Conservation (phyloP, 53 echinoderm and acorn worm species). For the Pentamera pediparva region DNA sequence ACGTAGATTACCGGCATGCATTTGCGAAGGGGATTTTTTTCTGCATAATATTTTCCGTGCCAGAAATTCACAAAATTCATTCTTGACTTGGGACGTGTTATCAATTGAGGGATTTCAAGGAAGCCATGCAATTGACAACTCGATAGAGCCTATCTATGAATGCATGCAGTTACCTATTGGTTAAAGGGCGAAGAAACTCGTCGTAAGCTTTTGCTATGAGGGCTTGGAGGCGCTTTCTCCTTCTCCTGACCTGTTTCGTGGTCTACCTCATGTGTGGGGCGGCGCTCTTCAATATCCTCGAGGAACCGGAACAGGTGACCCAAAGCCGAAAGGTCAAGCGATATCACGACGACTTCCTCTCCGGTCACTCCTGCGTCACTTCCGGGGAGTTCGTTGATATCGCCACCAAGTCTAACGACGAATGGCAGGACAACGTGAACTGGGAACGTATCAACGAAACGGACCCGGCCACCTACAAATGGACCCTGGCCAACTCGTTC, state of each 20-base stretch:
- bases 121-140: no score
- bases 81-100: no score
- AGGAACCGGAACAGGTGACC: neutral
- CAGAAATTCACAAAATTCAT: no score
- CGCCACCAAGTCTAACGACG: neutral
- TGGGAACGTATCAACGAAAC: neutral
- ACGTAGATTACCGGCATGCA: no score
- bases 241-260: constrained; percentile 14
- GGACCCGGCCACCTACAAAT: neutral
- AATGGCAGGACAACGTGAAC: constrained; percentile 5
- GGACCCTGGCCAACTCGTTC: constrained; percentile 14
- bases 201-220: constrained; percentile 5
- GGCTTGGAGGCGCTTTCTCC: constrained; percentile 10
- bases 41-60: no score
- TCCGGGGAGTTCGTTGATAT: neutral
- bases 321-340: neutral
- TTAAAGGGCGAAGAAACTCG: no score
- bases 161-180: no score
- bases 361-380: neutral
- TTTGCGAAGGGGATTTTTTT: no score
- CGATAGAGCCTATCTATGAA: no score
- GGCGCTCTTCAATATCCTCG: neutral
- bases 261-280: neutral
- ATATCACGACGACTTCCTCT: neutral
- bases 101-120: no score